Base-by-base conservation (phyloP, 1,140 invertebrate genomes). In the Zaprionus vittiger region DNA sequence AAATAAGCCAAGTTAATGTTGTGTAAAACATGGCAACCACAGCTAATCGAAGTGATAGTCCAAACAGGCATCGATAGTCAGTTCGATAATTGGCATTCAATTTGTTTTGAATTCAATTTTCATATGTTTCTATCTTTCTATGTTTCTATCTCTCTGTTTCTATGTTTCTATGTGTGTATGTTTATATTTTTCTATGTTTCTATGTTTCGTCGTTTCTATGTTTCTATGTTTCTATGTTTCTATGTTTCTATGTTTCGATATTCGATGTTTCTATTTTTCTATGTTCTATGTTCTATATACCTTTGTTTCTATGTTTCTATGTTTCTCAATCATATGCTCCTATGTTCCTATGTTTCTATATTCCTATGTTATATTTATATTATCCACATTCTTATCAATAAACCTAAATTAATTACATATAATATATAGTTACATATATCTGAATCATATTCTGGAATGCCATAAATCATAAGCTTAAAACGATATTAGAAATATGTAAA, bases 1-100 rank as follows among this genome's bases (percentile, higher is more conserved):
- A 87, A 83, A 81, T 83, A 87, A 87, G 77, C 73, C 73, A 71
- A 89, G 83, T 83, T 87, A 86, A 86, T 87, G 79, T 77, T 67
- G 66, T 80, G 82, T 62, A 66, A 68, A 85, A 84, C 76, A 80
- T 84, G 75, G 52, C 26, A 59, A 52, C 22, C 37, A 55, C 44
- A 70, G 59, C 37, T 68, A 78, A 75, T 75, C 67, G 73, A 64
- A 75, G 28, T 62, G 67, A 61, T 71, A 37, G 14, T 41, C 55
- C 14, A 60, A 37, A 11, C 68, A 37, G 12, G 15, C 38, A 44
- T 44, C n/a, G 41, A 44, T 9, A 44, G 41, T 44, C 41, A 2
- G n/a, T 17, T 9, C 41, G 41, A 44, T 44, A 44, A 44, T 7
- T n/a, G 41, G 9, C 6, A 44, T 44, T 44, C n/a, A 17, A 17